Base-by-base conservation (phyloP, 2,797 vertebrate species). In the Sebastes hubbsi region DNA sequence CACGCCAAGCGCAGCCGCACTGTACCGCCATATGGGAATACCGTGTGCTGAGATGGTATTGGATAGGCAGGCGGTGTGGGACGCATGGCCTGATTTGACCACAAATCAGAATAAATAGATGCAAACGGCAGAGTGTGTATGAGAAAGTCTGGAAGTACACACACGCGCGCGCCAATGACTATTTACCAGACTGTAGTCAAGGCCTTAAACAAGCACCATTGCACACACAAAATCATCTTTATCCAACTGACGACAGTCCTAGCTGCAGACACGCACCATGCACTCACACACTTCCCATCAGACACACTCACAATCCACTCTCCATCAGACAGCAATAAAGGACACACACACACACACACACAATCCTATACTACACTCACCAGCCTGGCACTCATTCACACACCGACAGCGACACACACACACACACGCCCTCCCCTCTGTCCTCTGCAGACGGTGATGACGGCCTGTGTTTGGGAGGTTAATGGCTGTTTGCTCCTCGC, bases 401-500 rank as follows among this genome's bases (percentile, higher is more conserved):
- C 32, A 42, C 61, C 36, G 5, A 38, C 36, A 38, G 13, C 36
- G 5, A 64, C 65, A 66, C 58, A 32, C 77, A 30, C 75, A 4
- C 32, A 64, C 65, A 61, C 58, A 61, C 79, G 6, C 59, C 6
- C 73, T 24, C 69, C 66, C 71, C 71, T 56, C 75, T 61, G 87
- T 83, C 80, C 83, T 83, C 80, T 81, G 74, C 82, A 88, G 83
- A 82, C 82, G 9, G 73, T 16, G 82, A 86, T 84, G 88, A 91
- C 85, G 85, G 91, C 77, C 85, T 77, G 85, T 89, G 91, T 94
- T 91, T 87, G 87, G 82, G 89, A 93, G 91, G 93, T 94, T 95
- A 95, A 95, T 95, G 78, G 88, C 85, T 87, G 87, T 92, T 91
- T 91, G 90, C 90, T 88, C 92, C 87, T 86, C 85, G 69, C 88